Evolutionary conservation across 2,888 invertebrate genomes (phyloP), one percentile per base, ranked within the genome.

Genomic region (Drosophila austrosaltans): DNA sequence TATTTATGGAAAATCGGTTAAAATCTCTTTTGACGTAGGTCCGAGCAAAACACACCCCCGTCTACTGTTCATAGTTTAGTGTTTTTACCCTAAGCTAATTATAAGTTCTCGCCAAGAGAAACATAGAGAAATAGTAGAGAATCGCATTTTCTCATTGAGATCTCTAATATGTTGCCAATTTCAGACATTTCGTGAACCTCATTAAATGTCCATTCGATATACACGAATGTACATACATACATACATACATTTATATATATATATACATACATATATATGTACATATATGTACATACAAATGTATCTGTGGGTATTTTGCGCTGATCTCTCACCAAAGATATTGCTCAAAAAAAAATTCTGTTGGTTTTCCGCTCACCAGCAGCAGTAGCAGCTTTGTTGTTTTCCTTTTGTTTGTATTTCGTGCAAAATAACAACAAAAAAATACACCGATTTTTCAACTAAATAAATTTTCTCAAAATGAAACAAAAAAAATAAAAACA

Each of bases 321-420:
- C 30, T 53, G 64, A 75, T 70, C 66, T 67, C 66, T 53, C 67
- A 53, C 39, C 70, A 39, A 57, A 66, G 70, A 77, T 77, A 67
- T 56, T 69, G 42, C 42, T 42, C 6, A 42, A 16, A 40, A 40
- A 40, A 61, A 58, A 53, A 66, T 71, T 63, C 32, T 57, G 54
- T 66, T 48, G 48, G 48, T 22, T 69, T 59, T 65, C 42, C 5
- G 39, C 75, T 22, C 42, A 28, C 60, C 66, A 53, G 56, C 4
- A 32, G 32, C 66, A 48, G 56, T 2, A 36, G 36, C 63, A 53
- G 63, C 63, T 65, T 75, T 69, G 64, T 71, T 61, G 56, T 53
- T 63, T 59, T 71, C 74, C 57, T 66, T 69, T 64, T 76, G 61
- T 84, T 82, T 82, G 81, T 63, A 77, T 76, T 76, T 82, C 69